Base-by-base conservation (phyloP, 2,888 invertebrate species). In the Meandrusa payeni region DNA sequence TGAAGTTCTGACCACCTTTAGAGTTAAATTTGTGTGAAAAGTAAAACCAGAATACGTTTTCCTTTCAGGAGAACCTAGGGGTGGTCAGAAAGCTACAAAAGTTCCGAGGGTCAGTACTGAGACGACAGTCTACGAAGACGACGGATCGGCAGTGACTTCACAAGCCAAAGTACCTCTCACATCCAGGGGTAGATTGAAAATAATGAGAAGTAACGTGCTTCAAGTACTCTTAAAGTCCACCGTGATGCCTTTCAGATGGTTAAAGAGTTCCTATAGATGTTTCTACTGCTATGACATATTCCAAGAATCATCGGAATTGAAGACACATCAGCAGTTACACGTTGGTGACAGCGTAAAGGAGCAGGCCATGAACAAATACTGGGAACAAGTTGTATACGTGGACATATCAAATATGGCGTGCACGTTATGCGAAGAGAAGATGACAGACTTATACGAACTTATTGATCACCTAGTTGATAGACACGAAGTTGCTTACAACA, bases 281-380 rank as follows among this genome's bases (percentile, higher is more conserved):
- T 87, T 87, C 39, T 87, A 87, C 50, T 87, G 86, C 52, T 87
- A 87, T 54, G 81, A 86, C 5, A 86, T 87, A 11, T 86, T 82
- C 34, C 78, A 83, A 63, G 85, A 87, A 26, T 68, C 73, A 0
- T 62, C 73, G 0, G 80, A 81, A 0, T 49, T 87, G 7, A 81
- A 83, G 40, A 62, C 44, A 2, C 86, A 87, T 34, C 86, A 87
- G 31, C 42, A 52, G 1, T 34, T 41, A 0, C 86, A 87, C 24
- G 38, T 55, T 0, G 75, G 71, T 0, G 71, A 80, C 10, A 64
- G 68, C 1, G 52, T 76, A 1, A 83, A 79, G 46, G 64, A 67
- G 2, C 73, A 78, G 47, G 69, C 81, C 0, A 79, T 87, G 79
- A 76, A 62, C 31, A 86, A 85, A 39, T 87, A 78, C 41, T 87